Percentiles rank a stretch among this genome's conserved stretches.
These are phyloP conservation scores for Cyprinella venusta DNA, from an alignment of 2,797 vertebrate genomes.

Conservation along the genomic window DNA sequence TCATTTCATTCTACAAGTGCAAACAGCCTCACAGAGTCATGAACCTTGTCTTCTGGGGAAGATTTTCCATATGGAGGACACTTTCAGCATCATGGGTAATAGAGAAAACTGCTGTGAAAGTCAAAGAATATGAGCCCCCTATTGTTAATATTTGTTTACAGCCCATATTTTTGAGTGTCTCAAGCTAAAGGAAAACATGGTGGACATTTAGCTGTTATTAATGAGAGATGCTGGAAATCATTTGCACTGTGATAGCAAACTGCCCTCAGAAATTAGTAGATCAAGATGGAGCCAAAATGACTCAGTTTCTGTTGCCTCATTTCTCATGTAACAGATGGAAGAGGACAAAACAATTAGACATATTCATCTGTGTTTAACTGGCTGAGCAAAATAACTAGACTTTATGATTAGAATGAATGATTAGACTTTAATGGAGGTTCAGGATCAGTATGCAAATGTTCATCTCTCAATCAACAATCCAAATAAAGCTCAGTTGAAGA, in stretches of 20 bases:
- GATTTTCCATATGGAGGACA: background rate
- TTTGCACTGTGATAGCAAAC: conserved; percentile 1
- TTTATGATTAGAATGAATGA: conserved; percentile 11
- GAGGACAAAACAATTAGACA: conserved; percentile 14
- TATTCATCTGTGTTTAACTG: conserved; percentile 8
- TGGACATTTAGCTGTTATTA: background rate
- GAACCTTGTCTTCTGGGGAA: background rate
- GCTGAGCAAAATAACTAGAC: background rate
- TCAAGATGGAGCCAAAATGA: conserved; percentile 8
- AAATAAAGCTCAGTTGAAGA: background rate
- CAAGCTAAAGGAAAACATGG: background rate
- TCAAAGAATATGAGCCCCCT: background rate
- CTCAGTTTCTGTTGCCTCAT: conserved; percentile 2
- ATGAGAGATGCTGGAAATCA: background rate
- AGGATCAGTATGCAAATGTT: conserved; percentile 2
- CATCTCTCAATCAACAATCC: background rate
- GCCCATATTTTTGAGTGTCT: background rate
- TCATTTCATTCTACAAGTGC: background rate
- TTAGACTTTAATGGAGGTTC: background rate
- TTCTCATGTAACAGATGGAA: conserved; percentile 16
- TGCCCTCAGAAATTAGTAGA: background rate
- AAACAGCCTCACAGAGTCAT: background rate
- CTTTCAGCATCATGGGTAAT: background rate
- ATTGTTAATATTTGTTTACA: background rate
- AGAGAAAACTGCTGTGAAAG: background rate